Evolutionary conservation across 2,888 invertebrate species (phyloP).

Genomic region (Catocala fraxini): DNA sequence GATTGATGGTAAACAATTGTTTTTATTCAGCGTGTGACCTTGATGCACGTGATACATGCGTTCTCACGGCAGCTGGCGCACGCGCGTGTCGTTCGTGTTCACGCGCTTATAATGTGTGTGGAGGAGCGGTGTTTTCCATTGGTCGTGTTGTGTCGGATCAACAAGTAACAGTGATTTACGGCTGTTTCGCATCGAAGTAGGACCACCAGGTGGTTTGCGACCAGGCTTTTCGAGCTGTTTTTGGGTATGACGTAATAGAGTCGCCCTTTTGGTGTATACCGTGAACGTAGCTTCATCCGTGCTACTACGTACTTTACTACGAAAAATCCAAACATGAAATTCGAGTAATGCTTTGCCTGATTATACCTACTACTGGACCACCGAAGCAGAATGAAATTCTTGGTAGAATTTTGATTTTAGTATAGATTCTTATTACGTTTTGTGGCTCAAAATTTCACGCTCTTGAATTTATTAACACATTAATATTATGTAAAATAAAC

Average conservation of each 20-base stretch:
- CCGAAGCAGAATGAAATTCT: too few species aligned
- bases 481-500: not conserved
- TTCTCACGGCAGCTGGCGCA: conserved; percentile 59
- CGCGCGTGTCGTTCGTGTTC: conserved; percentile 38
- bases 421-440: not conserved
- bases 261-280: too few species aligned
- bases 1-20: conserved; percentile 46
- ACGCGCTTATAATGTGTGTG: conserved; percentile 15
- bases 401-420: too few species aligned
- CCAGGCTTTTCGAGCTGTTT: too few species aligned
- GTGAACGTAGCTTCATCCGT: too few species aligned
- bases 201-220: too few species aligned
- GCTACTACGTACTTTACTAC: too few species aligned
- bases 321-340: too few species aligned
- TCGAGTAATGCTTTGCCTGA: too few species aligned
- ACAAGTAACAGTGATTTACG: too few species aligned
- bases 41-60: conserved; percentile 54
- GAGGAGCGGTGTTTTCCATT: conserved; percentile 13
- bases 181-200: not conserved
- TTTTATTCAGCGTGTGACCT: conserved; percentile 54
- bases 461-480: not conserved
- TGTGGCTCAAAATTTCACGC: not conserved
- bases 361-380: too few species aligned
- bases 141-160: not conserved
- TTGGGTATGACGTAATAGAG: too few species aligned